Evolutionary conservation across 2,113 vertebrate genomes (phyloP).

Genomic region (Penelope pileata): DNA sequence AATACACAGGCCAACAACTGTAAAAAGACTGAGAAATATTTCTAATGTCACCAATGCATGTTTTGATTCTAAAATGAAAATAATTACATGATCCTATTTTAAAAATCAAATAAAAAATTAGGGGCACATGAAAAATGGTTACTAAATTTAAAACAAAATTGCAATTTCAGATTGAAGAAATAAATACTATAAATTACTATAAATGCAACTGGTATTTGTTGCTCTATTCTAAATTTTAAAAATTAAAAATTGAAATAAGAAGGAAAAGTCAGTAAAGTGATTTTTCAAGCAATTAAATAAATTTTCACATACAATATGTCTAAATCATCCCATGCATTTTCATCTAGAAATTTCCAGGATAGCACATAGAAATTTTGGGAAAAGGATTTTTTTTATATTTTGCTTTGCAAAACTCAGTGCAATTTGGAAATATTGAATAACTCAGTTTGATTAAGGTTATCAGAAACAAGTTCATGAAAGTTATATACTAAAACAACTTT

Average conservation of each 20-base stretch:
- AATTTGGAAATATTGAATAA: not conserved
- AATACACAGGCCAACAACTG: not conserved
- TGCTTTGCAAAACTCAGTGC: not conserved
- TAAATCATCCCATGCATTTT: not conserved
- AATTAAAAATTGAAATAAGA: not conserved
- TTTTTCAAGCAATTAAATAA: not conserved
- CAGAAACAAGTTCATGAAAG: not conserved
- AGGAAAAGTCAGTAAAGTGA: accelerated
- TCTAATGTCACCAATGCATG: not conserved
- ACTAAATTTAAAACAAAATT: not conserved
- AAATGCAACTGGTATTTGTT: not conserved
- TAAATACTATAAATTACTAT: not conserved
- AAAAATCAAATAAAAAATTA: not conserved
- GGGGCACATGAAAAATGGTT: not conserved
- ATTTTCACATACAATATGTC: not conserved
- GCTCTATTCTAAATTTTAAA: not conserved
- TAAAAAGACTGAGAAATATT: not conserved
- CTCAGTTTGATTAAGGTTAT: not conserved
- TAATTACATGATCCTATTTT: not conserved
- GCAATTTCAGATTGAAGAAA: not conserved
- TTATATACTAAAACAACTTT: not conserved
- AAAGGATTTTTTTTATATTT: not conserved
- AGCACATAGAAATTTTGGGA: not conserved
- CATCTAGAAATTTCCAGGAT: not conserved
- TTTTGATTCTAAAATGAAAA: not conserved